Evolutionary conservation across 2,888 invertebrate species (phyloP).

Genomic region (Philereme vetulata): DNA sequence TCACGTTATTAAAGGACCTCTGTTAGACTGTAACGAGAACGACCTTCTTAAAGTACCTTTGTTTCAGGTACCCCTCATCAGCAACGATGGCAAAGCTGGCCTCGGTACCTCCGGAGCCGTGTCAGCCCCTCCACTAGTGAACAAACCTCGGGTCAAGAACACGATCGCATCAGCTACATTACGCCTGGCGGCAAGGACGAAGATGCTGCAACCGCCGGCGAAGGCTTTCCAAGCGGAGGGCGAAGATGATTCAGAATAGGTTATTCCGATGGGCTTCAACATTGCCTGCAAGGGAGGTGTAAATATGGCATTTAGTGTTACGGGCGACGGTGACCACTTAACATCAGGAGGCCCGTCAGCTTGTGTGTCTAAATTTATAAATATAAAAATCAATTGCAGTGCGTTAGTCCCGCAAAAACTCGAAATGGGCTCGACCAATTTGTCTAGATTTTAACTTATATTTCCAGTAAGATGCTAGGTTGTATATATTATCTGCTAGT

Average conservation of each 20-base stretch:
- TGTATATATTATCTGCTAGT: background rate
- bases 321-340: too few relatives aligned
- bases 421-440: background rate
- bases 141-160: slow-evolving; percentile 43
- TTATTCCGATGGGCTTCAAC: background rate
- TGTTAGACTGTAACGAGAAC: too few relatives aligned
- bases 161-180: slow-evolving; percentile 64
- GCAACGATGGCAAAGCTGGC: slow-evolving; percentile 85
- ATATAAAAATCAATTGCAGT: too few relatives aligned
- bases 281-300: too few relatives aligned
- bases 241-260: slow-evolving; percentile 59
- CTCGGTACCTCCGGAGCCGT: slow-evolving; percentile 78
- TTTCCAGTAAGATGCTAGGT: background rate
- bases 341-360: too few relatives aligned
- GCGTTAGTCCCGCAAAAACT: too few relatives aligned
- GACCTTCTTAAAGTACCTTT: slow-evolving; percentile 28
- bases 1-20: too few relatives aligned
- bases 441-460: background rate
- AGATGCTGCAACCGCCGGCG: slow-evolving; percentile 72
- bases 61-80: slow-evolving; percentile 84
- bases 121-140: slow-evolving; percentile 38
- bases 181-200: slow-evolving; percentile 63
- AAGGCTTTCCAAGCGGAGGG: slow-evolving; percentile 60
- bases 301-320: too few relatives aligned
- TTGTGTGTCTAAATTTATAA: too few relatives aligned